Conservation (phyloP, 2,113 vertebrate species). For the Pachypanchax playfairii region DNA sequence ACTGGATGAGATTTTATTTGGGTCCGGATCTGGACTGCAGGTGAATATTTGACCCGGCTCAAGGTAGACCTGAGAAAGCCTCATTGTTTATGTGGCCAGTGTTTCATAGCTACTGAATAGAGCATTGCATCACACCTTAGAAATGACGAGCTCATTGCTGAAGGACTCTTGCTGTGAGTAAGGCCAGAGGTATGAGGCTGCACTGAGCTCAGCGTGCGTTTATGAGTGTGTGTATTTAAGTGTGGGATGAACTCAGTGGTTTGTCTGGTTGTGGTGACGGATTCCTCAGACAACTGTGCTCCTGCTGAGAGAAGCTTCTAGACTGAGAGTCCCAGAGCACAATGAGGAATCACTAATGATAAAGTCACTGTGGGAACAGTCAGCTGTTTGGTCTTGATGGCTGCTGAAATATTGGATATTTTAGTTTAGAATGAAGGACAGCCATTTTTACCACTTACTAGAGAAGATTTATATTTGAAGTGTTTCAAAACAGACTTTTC, state of each 20-base stretch:
- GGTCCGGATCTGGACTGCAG: too few species aligned
- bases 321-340: slow-evolving; percentile 51
- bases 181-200: slow-evolving; percentile 43
- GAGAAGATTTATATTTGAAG: too few species aligned
- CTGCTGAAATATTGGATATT: neutral
- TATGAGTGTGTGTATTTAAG: slow-evolving; percentile 22
- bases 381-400: neutral
- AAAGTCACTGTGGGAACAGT: slow-evolving; percentile 28
- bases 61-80: neutral
- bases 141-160: slow-evolving; percentile 55
- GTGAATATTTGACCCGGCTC: too few species aligned
- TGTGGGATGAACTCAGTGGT: slow-evolving; percentile 60
- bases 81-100: slow-evolving; percentile 53
- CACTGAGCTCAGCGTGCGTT: slow-evolving; percentile 36
- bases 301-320: slow-evolving; percentile 66
- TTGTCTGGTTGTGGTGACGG: slow-evolving; percentile 52
- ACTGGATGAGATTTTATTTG: too few species aligned
- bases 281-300: slow-evolving; percentile 64
- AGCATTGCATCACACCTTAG: slow-evolving; percentile 58
- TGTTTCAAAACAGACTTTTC: too few species aligned
- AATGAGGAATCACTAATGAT: slow-evolving; percentile 40
- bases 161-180: slow-evolving; percentile 52
- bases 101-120: slow-evolving; percentile 39
- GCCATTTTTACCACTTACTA: too few species aligned
- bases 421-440: too few species aligned